Base-by-base conservation (phyloP, 2,797 vertebrate genomes). In the Myiothlypis coronata region DNA sequence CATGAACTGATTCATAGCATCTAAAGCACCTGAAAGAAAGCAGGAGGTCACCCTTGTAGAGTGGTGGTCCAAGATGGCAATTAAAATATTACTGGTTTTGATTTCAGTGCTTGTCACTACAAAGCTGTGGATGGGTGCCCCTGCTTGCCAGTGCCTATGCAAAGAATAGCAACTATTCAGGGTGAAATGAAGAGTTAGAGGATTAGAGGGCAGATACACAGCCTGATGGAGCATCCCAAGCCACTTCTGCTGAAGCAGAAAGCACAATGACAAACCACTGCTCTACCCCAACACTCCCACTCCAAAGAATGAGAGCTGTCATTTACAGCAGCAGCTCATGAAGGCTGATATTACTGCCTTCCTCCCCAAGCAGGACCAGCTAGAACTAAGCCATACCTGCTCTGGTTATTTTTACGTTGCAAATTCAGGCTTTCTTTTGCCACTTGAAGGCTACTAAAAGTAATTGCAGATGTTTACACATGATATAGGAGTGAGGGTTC, bases 51-150 rank as follows among this genome's bases (percentile, higher is more conserved):
- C n/a, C 12, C 37, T 41, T 39, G 68, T 2, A 37, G 11, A 52
- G 19, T 5, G 7, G 4, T 19, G 4, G 9, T 16, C 6, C 32
- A 35, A 65, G 65, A 56, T 7, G 24, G 28, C 32, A 70, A 37
- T 27, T 69, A 60, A 77, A 89, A n/a, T 39, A 56, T 11, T 55
- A 72, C 41, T 80, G 35, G 16, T 63, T 67, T 30, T 21, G 28
- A 70, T 71, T 83, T 89, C 57, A 86, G 3, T 43, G 50, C 14
- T 87, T 50, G 46, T 37, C 13, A 32, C 24, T 32, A n/a, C 21
- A 46, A 52, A 78, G 46, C 32, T 24, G 53, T 2, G 34, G 2
- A 35, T 0, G 2, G 4, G 11, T 52, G 27, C 15, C 26, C 30
- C 17, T 23, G 16, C 28, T 41, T 49, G 61, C 14, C 59, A 44